Evolutionary conservation across 2,797 vertebrate species (phyloP), one percentile per base, ranked within the genome.

Genomic region (Telmatherina bonti): DNA sequence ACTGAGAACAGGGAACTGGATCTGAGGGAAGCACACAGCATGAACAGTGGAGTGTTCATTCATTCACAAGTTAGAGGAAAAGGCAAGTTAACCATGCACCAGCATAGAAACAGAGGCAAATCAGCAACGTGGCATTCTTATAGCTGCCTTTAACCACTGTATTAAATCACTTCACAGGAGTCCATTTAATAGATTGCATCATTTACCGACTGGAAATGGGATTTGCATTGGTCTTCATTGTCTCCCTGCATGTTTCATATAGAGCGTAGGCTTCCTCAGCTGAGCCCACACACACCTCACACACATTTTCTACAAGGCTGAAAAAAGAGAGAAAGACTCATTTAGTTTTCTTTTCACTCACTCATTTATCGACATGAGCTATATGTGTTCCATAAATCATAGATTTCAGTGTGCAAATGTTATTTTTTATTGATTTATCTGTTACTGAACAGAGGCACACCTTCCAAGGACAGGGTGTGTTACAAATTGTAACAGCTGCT

Each of bases 1-100:
- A 97, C 80, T 0, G 89, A 95, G 82, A 96, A 95, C 70, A 97
- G 74, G 67, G 83, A 95, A 68, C 91, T 88, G 0, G 85, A 90
- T 56, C 95, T 92, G 89, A 56, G 36, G 49, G 55, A 84, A 82
- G 29, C 24, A 0, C 0, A 8, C 8, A 53, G 4, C 20, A 51
- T 11, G 5, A 64, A 64, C 62, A 54, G 69, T 27, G 27, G 22
- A 70, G 8, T 7, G 20, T 31, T 18, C 5, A 49, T 60, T 62
- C 16, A 67, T 56, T 53, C 10, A 29, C 36, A 26, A 30, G 29
- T 35, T 29, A 41, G 18, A 66, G 12, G 9, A 22, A 26, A 27
- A 51, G 30, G 7, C 9, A 15, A 27, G 27, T n/a, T 22, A 20
- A 62, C 57, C 47, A 1, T 0, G 8, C 26, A 66, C 43, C 36